Evolutionary conservation across 2,797 vertebrate genomes (phyloP), one percentile per base, ranked within the genome.

Genomic region (Thalassophryne amazonica): DNA sequence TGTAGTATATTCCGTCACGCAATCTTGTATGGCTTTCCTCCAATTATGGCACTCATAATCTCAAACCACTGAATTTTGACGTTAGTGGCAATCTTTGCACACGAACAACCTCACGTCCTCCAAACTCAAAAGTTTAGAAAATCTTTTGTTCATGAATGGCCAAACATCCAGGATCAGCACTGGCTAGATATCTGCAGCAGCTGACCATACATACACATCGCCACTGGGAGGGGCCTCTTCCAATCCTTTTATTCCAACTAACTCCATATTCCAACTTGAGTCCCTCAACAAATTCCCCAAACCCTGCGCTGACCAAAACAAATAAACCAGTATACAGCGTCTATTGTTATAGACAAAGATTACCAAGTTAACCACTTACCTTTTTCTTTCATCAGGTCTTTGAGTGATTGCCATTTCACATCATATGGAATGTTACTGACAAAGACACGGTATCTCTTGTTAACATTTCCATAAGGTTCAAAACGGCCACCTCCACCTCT

Each of bases 371-470:
- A 22, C 10, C 18, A 34, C 53, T 86, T 97, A 98, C 96, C 96
- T 96, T 96, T 98, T 77, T 98, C 96, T 87, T 98, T 98, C 86
- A 98, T 96, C 63, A 98, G 90, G 80, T 98, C 96, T 88, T 98
- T 98, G 25, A 98, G 93, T 5, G 94, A 92, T 83, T 98, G 96
- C 96, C 96, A 98, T 84, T 98, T 98, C 60, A 98, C 94, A 78
- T 98, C 95, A 34, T 98, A 98, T 0, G 96, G 95, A 67, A 98
- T 98, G 88, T 98, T 98, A 86, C 96, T 98, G 84, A 98, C 96
- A 86, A 98, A 98, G 35, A 96, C 96, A 6, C 94, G 81, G 80
- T 94, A 98, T 92, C 96, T 86, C 54, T 88, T 92, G 83, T 90
- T 89, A 4, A 76, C 78, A 5, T 89, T 89, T 35, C 86, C 86